Evolutionary conservation across 2,888 invertebrate species (phyloP), one percentile per base, ranked within the genome.

Genomic region (Shargacucullia verbasci): DNA sequence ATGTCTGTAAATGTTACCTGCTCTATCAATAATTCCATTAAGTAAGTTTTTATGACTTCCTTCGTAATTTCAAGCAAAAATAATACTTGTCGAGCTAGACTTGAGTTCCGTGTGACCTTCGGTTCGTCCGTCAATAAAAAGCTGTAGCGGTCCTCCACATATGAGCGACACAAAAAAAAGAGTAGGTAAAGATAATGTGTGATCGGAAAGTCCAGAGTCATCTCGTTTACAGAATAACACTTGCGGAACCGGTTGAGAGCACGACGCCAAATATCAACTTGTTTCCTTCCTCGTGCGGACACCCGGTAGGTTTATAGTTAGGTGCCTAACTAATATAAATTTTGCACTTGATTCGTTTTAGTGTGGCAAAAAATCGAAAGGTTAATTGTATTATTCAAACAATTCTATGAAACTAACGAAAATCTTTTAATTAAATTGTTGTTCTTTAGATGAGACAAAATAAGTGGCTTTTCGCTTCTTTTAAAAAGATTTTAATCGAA

Each of bases 191-290:
- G 76, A 80, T 76, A 79, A 81, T 80, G 80, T 85, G 82, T 81
- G 84, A 85, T 91, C 90, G 92, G 93, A 91, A 92, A 93, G 92
- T 88, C 92, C 92, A 88, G 87, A 88, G 86, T 78, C 86, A 87
- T 91, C 91, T 89, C 81, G 91, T 89, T 90, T 89, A 90, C 87
- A 89, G 92, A 93, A 93, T 92, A 94, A 88, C 92, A 93, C 92
- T 94, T 91, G 92, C 82, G 80, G 80, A 90, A 94, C 93, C 93
- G 92, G 93, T 93, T 83, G 70, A 61, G 69, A 78, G 59, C 79
- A 75, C 82, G 83, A 84, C 84, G 83, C 86, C 88, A 90, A 92
- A 93, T 91, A 91, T 87, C 91, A 91, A 90, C 90, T 72, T 84
- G 92, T 93, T 92, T 93, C 93, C 92, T 93, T 92, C 93, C 93